Evolutionary conservation across 2,797 vertebrate genomes (phyloP), one percentile per base, ranked within the genome.

Genomic region (Harpagifer antarcticus): DNA sequence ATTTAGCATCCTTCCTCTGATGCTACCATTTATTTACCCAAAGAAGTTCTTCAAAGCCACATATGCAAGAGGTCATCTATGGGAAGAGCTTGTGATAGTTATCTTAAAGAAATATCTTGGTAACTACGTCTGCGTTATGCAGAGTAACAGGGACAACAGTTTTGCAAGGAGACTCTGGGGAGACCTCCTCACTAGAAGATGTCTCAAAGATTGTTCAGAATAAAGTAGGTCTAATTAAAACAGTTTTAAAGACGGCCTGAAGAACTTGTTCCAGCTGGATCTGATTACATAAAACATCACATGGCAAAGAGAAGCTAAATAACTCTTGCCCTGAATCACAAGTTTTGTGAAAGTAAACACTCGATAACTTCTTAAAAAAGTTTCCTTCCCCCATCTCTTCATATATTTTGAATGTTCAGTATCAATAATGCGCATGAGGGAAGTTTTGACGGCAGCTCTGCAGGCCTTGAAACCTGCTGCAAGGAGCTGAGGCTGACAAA

Each of bases 401-500:
- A 40, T 53, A 53, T 54, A 40, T 40, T 58, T 67, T 60, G 19
- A 58, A 69, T 52, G 10, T 43, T 48, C 60, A 65, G 16, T 27
- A 77, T 66, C 49, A 64, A 77, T 61, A 59, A 55, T 49, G 65
- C 54, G 27, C 40, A 55, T 54, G 48, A 62, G 58, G n/a, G 47
- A 68, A 55, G 48, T 72, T 62, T 33, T 45, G 40, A 42, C 65
- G 27, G 23, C 47, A 52, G n/a, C 50, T 60, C 44, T 33, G 33
- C 33, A 45, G 48, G 43, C 75, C 66, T 74, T 79, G 79, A 76
- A 83, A 56, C 80, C 57, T 52, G 55, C 50, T 62, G 19, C 17
- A 62, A 75, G 77, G n/a, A 63, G 81, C 70, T 78, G 56, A 79
- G 77, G 70, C 57, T 76, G 68, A 74, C 74, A 80, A 79, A 81